Evolutionary conservation across 1,140 invertebrate species (phyloP).

Genomic region (Coelopa frigida): DNA sequence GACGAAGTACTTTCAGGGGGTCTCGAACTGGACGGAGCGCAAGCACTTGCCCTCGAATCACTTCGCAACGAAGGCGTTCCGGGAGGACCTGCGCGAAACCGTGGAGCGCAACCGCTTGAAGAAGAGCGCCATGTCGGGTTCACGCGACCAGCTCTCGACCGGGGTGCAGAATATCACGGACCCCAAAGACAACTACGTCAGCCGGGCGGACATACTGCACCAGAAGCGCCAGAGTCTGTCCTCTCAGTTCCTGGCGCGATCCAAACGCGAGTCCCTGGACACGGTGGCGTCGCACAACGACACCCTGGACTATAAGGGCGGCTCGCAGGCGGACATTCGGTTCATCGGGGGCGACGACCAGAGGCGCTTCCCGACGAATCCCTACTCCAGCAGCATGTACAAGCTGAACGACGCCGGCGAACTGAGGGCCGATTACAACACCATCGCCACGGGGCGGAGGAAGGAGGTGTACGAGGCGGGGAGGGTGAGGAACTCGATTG

Average conservation of each 20-base stretch:
- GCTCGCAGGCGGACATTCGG: too few relatives aligned
- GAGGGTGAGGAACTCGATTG: too few relatives aligned
- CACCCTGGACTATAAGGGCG: too few relatives aligned
- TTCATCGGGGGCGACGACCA: too few relatives aligned
- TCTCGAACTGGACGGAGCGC: conserved; percentile 69
- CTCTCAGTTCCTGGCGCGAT: conserved; percentile 35
- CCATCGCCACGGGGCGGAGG: too few relatives aligned
- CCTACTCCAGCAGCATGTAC: too few relatives aligned
- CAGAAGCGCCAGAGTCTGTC: conserved; percentile 40
- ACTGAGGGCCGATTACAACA: too few relatives aligned
- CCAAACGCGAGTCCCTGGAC: conserved; percentile 29
- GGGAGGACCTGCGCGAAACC: conserved; percentile 41
- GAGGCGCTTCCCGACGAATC: too few relatives aligned
- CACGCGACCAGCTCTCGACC: conserved; percentile 4
- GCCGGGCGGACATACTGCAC: conserved; percentile 38
- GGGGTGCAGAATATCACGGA: conserved; percentile 1
- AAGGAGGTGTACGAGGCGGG: too few relatives aligned
- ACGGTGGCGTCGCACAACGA: too few relatives aligned
- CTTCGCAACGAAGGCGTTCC: conserved; percentile 39
- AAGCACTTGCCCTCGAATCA: conserved; percentile 43
- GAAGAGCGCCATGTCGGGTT: conserved; percentile 17
- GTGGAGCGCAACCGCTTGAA: conserved; percentile 34
- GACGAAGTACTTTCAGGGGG: conserved; percentile 59
- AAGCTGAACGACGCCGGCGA: too few relatives aligned
- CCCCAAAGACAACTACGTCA: conserved; percentile 32